A percentile compares a stretch with the other conserved stretches of the same genome.
Conservation (phyloP, 2,797 vertebrate species). For the Chanos chanos region DNA sequence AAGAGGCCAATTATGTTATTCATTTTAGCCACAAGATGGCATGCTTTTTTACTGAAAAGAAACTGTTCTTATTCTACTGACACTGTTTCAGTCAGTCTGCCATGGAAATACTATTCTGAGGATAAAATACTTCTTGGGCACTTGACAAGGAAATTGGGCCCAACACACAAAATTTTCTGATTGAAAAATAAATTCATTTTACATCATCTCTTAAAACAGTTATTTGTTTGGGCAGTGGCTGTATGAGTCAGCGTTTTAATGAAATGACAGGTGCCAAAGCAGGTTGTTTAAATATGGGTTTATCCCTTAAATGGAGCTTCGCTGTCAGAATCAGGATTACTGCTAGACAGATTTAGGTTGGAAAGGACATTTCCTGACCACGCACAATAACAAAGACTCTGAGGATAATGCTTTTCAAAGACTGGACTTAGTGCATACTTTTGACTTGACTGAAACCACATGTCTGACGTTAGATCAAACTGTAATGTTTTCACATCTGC, state of each 20-base stretch:
- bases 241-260: no score
- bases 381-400: conserved; percentile 29
- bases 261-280: no score
- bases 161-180: no score
- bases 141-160: no score
- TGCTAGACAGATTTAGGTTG: conserved; percentile 35
- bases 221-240: no score
- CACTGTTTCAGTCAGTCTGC: no score
- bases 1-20: not conserved
- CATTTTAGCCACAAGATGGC: conserved; percentile 42
- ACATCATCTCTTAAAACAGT: no score
- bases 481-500: conserved; percentile 39
- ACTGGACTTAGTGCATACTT: conserved; percentile 42
- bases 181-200: no score
- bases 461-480: conserved; percentile 35
- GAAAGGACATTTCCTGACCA: conserved; percentile 49
- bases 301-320: no score
- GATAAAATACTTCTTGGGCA: no score
- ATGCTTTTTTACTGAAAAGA: conserved; percentile 23
- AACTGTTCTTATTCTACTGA: not conserved
- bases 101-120: no score
- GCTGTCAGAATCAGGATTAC: conserved; percentile 26
- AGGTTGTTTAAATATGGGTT: no score
- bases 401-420: conserved; percentile 37
- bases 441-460: conserved; percentile 49